phyloP scores from a whole-genome alignment of 2,113 vertebrate genomes.

The Thinocorus orbignyianus region DNA sequence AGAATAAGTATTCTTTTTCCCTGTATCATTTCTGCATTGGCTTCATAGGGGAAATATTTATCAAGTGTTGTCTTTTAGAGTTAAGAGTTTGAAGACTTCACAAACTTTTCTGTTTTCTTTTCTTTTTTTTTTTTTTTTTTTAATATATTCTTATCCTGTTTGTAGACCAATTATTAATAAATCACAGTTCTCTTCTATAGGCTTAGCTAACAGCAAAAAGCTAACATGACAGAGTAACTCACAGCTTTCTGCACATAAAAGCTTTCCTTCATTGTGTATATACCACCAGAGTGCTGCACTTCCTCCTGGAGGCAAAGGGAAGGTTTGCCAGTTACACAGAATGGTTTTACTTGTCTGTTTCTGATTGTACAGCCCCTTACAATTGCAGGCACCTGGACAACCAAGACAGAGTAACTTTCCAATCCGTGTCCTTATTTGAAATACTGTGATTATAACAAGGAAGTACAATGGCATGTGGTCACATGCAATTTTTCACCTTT shows the following conservation, averaged over 20 bases:
- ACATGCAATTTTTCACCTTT: neutral
- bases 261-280: neutral
- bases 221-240: neutral
- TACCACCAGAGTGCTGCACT: neutral
- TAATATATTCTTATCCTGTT: neutral
- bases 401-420: neutral
- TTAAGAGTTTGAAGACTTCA: neutral
- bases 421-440: neutral
- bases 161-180: neutral
- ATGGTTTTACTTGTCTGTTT: neutral
- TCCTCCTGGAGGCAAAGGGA: neutral
- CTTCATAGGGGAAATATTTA: neutral
- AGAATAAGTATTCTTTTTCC: neutral
- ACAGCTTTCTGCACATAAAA: neutral
- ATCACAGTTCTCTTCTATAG: neutral
- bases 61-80: neutral
- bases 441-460: neutral
- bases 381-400: neutral
- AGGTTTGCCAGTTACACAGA: neutral
- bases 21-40: neutral
- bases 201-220: neutral
- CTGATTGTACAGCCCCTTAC: neutral
- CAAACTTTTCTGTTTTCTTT: neutral
- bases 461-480: neutral
- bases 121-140: neutral